Evolutionary conservation across 1,140 invertebrate genomes (phyloP), one percentile per base, ranked within the genome.

Genomic region (Trachymyrmex septentrionalis): DNA sequence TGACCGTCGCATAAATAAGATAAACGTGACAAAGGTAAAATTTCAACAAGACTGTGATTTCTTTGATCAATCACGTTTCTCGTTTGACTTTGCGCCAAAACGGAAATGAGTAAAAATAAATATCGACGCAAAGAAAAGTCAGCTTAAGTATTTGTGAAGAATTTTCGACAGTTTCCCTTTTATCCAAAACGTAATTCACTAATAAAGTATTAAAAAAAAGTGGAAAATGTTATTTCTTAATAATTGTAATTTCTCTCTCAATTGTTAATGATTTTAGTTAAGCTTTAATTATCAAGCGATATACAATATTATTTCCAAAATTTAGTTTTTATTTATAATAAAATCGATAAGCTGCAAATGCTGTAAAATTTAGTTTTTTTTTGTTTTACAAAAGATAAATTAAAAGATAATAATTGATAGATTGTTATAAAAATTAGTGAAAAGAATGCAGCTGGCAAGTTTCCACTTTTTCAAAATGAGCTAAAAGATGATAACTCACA

Each of bases 1-100:
- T 72, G 67, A 16, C 14, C n/a, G 12, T 21, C 64, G 19, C 10
- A 57, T 59, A 44, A 71, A 72, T 59, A 34, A 82, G 57, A 59
- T 48, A 57, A 81, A 30, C 12, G 24, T 21, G 53, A 59, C 66
- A 38, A 16, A 16, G n/a, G 12, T 19, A 48, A 59, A 48, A 82
- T 61, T 55, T 38, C 48, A 24, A 38, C 27, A 24, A n/a, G 48
- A 21, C 30, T 55, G 14, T n/a, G 14, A 71, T 12, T 3, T 27
- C 21, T 78, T 66, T n/a, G 24, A 6, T 3, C 3, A 27, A 30
- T n/a, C 12, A 77, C 4, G 21, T 14, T 55, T 80, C 30, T 6
- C n/a, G 6, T 64, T 30, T n/a, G n/a, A n/a, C n/a, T n/a, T n/a
- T 10, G 6, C 16, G 2, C 24, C 63, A 7, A 38, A 69, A 55